Evolutionary conservation across 2,113 vertebrate species (phyloP).

Genomic region (Scartelaos histophorus): DNA sequence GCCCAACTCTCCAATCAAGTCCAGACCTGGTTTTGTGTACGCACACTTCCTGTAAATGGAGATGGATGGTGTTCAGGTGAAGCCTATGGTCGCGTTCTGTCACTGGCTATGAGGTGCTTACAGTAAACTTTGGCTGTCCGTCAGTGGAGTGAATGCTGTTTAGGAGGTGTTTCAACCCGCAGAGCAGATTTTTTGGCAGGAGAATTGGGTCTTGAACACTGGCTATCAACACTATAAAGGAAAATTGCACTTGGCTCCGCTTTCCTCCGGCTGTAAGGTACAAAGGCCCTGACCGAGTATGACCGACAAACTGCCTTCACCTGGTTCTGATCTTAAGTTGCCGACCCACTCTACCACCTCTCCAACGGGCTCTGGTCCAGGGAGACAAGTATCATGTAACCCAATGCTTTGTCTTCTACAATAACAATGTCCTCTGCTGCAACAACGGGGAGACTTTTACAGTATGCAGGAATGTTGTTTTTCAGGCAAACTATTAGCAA

Average conservation of each 20-base stretch:
- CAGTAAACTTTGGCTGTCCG: conserved; percentile 26
- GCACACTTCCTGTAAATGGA: conserved; percentile 43
- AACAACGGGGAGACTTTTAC: conserved; percentile 47
- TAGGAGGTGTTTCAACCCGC: neutral
- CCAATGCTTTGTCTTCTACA: conserved; percentile 44
- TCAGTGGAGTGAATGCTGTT: conserved; percentile 3
- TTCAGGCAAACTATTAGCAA: conserved; percentile 19
- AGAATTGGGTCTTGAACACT: conserved; percentile 20
- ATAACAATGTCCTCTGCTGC: conserved; percentile 63
- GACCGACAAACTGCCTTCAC: conserved; percentile 43
- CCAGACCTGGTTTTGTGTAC: conserved; percentile 55
- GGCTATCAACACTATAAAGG: conserved; percentile 15
- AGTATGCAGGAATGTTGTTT: conserved; percentile 51
- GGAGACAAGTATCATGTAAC: conserved; percentile 53
- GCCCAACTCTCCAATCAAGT: conserved; percentile 60
- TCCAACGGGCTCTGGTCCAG: conserved; percentile 54
- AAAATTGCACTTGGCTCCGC: conserved; percentile 19
- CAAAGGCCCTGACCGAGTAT: conserved; percentile 14
- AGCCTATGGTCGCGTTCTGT: conserved; percentile 26
- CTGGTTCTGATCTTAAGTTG: conserved; percentile 62
- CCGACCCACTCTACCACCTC: conserved; percentile 28
- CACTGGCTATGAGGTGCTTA: conserved; percentile 20
- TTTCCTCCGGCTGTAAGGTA: neutral
- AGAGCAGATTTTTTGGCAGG: conserved; percentile 20
- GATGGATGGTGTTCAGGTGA: conserved; percentile 60